Evolutionary conservation across 2,888 invertebrate species (phyloP).

Genomic region (Standfussiana lucernea): DNA sequence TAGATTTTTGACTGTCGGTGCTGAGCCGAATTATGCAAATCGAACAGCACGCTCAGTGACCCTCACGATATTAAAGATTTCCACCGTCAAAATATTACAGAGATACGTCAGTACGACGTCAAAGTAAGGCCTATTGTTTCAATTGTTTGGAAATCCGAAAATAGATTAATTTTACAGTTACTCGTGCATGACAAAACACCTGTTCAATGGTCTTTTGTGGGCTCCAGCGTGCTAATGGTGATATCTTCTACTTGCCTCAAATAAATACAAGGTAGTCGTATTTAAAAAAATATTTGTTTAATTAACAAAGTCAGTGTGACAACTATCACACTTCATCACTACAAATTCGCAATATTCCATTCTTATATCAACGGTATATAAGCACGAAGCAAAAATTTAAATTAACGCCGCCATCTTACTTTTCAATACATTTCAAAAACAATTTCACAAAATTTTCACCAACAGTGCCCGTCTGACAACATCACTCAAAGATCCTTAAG

Average conservation of each 20-base stretch:
- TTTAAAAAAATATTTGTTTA: neutral
- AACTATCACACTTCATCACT: neutral
- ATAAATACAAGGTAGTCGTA: neutral
- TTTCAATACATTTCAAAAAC: neutral
- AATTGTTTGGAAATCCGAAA: neutral
- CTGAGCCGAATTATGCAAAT: neutral
- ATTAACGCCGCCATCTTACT: neutral
- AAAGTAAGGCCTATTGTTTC: constrained; percentile 7
- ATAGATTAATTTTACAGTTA: neutral
- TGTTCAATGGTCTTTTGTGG: constrained; percentile 2
- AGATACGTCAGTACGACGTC: constrained; percentile 19
- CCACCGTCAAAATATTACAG: neutral
- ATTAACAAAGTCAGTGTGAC: neutral
- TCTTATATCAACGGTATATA: neutral
- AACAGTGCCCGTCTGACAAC: neutral
- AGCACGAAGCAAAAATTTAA: neutral
- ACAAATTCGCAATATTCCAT: neutral
- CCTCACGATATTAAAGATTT: neutral
- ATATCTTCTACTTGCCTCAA: neutral
- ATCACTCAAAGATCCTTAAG: neutral
- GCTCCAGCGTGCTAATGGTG: neutral
- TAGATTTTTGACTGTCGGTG: neutral
- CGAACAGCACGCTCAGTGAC: neutral
- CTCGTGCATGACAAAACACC: neutral
- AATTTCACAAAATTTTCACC: neutral